Percentiles rank a stretch among this genome's conserved stretches.
Evolutionary conservation across 1,140 invertebrate species (phyloP).

Genomic region (Caerostris darwini): DNA sequence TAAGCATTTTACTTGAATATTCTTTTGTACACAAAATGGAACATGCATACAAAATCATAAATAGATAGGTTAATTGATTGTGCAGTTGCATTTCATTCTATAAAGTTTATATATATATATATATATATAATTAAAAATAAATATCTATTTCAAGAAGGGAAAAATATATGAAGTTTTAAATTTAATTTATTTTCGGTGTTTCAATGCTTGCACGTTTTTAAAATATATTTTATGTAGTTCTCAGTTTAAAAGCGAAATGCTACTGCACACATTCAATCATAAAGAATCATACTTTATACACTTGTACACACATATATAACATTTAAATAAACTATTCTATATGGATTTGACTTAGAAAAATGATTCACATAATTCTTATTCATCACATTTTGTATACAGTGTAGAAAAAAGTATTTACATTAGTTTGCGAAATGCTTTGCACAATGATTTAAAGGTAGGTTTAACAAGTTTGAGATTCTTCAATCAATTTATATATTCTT

Average conservation of each 20-base stretch:
- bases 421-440: slow-evolving; percentile 60
- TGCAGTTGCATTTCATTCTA: slow-evolving; percentile 21
- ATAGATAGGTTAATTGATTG: background rate
- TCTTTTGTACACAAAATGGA: slow-evolving; percentile 27
- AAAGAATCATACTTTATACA: background rate
- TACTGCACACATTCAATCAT: slow-evolving; percentile 37
- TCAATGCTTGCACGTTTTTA: background rate
- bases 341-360: slow-evolving; percentile 75
- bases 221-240: background rate
- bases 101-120: too few relatives aligned
- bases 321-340: slow-evolving; percentile 73
- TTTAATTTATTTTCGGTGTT: too few relatives aligned
- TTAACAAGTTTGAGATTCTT: slow-evolving; percentile 37
- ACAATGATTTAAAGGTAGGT: slow-evolving; percentile 13
- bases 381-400: slow-evolving; percentile 75
- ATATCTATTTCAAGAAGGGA: too few relatives aligned
- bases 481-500: background rate
- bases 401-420: slow-evolving; percentile 68
- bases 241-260: background rate
- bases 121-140: too few relatives aligned
- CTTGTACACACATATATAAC: slow-evolving; percentile 56
- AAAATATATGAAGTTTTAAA: too few relatives aligned
- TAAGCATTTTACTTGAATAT: background rate
- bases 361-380: slow-evolving; percentile 63
- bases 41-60: slow-evolving; percentile 21